Base-by-base conservation (phyloP, 92 coral and sea anemone species). In the Epizoanthus rinbou region DNA sequence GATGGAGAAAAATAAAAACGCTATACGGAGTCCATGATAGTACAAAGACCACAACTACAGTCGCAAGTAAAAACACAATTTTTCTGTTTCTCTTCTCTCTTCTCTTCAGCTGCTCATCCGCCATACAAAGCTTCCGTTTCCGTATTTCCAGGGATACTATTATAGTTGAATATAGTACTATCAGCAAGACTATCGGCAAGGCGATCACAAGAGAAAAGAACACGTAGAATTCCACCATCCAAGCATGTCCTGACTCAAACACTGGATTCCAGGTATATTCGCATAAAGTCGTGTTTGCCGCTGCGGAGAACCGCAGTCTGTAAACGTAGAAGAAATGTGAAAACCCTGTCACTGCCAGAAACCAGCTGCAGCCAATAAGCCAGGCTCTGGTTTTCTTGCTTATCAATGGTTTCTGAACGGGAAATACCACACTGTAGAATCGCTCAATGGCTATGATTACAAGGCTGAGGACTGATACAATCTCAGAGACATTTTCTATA, bases 1-100 rank as follows among this genome's bases (percentile, higher is more conserved):
- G 70, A 78, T 78, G 64, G 28, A 78, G 82, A 45, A 78, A 78
- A 41, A 78, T 62, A 23, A 78, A 78, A 21, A 78, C 60, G 56
- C 82, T 39, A 39, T 78, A 78, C 15, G 82, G 82, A 22, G 70
- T 78, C 82, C 82, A 78, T 5, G 82, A 78, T 15, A 78, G 24
- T 6, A 62, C 25, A 39, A 78, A 78, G 22, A 62, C 71, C n/a
- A 19, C 56, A 6, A 78, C 71, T 33, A 78, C 7, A 14, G 28
- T 39, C 18, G 62, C 70, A 1, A 78, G 71, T 23, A 78, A 19
- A 21, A 78, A 22, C 6, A 60, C 59, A 22, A 78, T 78, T 35
- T 25, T 78, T 23, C 82, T 41, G 69, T 78, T 78, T 60, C 82
- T 54, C 18, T 78, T 78, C 8, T 78, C 82, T 23, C 82, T 78